Percentiles rank a stretch among this genome's conserved stretches.
These are phyloP conservation scores for Tapirus terrestris DNA, from an alignment of 2,113 vertebrate species.

Conservation along the genomic window DNA sequence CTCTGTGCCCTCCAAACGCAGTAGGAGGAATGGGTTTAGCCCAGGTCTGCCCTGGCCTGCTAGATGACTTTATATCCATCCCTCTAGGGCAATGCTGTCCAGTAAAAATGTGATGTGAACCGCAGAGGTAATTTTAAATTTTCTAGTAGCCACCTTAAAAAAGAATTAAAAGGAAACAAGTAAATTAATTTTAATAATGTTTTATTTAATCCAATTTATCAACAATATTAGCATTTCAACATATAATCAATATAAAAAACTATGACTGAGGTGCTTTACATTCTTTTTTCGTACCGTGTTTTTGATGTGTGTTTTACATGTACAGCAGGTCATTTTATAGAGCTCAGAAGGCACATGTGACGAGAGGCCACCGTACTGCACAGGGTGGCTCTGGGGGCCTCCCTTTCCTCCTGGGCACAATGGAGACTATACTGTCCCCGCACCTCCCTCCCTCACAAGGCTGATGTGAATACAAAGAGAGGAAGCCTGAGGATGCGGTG, in stretches of 20 bases:
- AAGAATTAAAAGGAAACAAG: background rate
- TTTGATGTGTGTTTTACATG: fast-evolving
- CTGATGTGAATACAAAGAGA: background rate
- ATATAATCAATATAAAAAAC: background rate
- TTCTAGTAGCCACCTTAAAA: background rate
- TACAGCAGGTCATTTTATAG: background rate
- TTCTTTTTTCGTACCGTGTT: background rate
- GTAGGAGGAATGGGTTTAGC: background rate
- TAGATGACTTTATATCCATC: background rate
- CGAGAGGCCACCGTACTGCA: background rate
- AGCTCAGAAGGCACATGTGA: background rate
- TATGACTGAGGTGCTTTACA: background rate
- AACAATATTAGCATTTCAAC: background rate
- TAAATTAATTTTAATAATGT: background rate
- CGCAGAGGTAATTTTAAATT: background rate
- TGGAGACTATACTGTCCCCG: background rate
- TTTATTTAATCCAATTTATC: background rate
- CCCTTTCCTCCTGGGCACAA: background rate
- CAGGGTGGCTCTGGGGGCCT: background rate
- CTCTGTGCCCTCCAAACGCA: background rate
- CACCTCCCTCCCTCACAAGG: background rate
- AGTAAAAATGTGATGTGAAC: background rate
- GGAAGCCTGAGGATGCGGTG: fast-evolving
- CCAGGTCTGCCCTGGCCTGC: background rate
- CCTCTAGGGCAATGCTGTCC: background rate